Evolutionary conservation across 2,797 vertebrate genomes (phyloP).

Genomic region (Apogon hyalosoma): DNA sequence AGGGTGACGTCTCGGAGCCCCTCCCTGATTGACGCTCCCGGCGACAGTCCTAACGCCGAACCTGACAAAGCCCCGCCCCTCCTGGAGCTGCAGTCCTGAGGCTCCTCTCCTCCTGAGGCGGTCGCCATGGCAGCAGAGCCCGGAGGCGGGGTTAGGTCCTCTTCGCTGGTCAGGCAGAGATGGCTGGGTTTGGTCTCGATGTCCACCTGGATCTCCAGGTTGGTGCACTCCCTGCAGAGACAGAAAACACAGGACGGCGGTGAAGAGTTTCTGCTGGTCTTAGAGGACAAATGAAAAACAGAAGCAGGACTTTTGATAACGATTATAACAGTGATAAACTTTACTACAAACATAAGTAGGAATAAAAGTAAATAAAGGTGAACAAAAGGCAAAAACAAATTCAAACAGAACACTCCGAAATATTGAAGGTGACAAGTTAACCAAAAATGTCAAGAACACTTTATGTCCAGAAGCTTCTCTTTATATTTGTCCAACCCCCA

Average conservation of each 20-base stretch:
- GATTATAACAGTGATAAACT: no score
- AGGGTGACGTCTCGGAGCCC: conserved; percentile 91
- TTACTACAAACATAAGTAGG: no score
- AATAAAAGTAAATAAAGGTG: no score
- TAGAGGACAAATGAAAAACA: no score
- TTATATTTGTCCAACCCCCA: no score
- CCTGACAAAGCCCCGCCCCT: conserved; percentile 82
- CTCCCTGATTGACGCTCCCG: conserved; percentile 86
- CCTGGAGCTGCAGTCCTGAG: conserved; percentile 85
- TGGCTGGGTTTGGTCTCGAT: conserved; percentile 98
- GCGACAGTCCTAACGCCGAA: conserved; percentile 77
- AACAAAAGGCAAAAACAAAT: no score
- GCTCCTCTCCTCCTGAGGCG: conserved; percentile 88
- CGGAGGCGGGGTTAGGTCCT: conserved; percentile 83
- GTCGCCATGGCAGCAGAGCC: conserved; percentile 76
- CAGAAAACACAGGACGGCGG: background rate
- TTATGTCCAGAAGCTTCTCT: no score
- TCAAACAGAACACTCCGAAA: no score
- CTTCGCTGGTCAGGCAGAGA: conserved; percentile 94
- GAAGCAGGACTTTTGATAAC: no score
- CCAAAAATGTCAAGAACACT: no score
- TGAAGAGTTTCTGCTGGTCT: no score
- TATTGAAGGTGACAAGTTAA: no score
- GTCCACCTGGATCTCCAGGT: conserved; percentile 99
- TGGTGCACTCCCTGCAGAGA: conserved; percentile 92